Conservation (phyloP, 2,888 invertebrate species). For the Scaptomyza tumidula region DNA sequence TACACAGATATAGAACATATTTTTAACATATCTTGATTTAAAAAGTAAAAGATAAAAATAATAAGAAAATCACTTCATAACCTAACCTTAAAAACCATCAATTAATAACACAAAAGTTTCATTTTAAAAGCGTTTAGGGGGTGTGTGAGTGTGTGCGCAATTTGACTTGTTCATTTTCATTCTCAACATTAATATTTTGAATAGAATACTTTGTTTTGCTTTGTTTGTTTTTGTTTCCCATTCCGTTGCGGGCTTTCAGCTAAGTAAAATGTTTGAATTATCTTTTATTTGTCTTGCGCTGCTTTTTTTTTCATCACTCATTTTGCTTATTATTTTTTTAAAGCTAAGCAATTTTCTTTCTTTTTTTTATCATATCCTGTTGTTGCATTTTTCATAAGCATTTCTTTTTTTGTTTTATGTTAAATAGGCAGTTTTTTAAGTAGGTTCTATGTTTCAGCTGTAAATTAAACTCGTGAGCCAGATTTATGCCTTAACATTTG, state of each 20-base stretch:
- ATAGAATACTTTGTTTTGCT: slow-evolving; percentile 43
- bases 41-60: background rate
- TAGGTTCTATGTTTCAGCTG: slow-evolving; percentile 48
- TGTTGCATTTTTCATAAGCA: slow-evolving; percentile 40
- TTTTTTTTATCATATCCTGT: background rate
- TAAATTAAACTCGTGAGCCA: slow-evolving; percentile 44
- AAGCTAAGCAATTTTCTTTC: slow-evolving; percentile 24
- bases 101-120: background rate
- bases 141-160: background rate
- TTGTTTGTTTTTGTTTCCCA: slow-evolving; percentile 35
- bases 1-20: no score
- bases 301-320: background rate
- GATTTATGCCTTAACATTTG: slow-evolving; percentile 39
- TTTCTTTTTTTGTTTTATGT: slow-evolving; percentile 46
- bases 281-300: slow-evolving; percentile 64
- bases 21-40: background rate
- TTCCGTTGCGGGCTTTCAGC: slow-evolving; percentile 25
- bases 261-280: slow-evolving; percentile 73
- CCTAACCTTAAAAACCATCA: background rate
- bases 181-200: slow-evolving; percentile 65
- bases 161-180: slow-evolving; percentile 56
- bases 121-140: background rate
- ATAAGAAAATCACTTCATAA: background rate
- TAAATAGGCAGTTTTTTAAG: slow-evolving; percentile 47
- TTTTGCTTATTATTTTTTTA: slow-evolving; percentile 1